Percentiles rank a stretch among this genome's conserved stretches.
Evolutionary conservation across 2,888 invertebrate species (phyloP).

Genomic region (Gasteruption jaculator): DNA sequence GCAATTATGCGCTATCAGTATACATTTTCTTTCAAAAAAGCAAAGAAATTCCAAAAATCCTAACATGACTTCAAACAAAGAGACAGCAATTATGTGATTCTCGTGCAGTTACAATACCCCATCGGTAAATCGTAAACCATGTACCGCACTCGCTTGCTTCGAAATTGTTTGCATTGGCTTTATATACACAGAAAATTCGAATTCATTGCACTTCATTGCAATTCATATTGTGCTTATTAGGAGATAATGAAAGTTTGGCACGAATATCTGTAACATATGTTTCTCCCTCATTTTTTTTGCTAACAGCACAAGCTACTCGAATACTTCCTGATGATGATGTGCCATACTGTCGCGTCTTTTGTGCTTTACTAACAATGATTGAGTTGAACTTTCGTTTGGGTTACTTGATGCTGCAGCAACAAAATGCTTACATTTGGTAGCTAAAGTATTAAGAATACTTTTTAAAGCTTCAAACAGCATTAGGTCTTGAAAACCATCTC

Average conservation of each 20-base stretch:
- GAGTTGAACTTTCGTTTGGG: constrained; percentile 14
- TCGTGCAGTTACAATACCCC: constrained; percentile 11
- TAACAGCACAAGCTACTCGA: neutral
- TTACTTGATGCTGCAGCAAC: constrained; percentile 13
- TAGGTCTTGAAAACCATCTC: constrained; percentile 6
- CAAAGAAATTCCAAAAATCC: constrained; percentile 11
- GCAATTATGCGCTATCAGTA: constrained; percentile 15
- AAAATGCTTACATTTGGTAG: constrained; percentile 3
- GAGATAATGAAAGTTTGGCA: constrained; percentile 6
- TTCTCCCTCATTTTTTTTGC: constrained; percentile 11
- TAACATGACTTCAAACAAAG: constrained; percentile 1
- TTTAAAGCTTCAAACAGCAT: constrained; percentile 5
- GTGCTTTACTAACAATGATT: constrained; percentile 14
- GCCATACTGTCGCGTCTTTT: constrained; percentile 14
- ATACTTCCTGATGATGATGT: constrained; percentile 13
- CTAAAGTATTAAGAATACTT: constrained; percentile 1
- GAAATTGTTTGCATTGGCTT: neutral
- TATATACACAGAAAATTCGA: constrained; percentile 3
- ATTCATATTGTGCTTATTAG: constrained; percentile 12
- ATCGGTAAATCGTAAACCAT: constrained; percentile 4
- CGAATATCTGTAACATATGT: constrained; percentile 6
- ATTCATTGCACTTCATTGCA: constrained; percentile 1
- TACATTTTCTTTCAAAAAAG: neutral
- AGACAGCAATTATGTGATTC: constrained; percentile 1
- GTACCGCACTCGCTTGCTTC: constrained; percentile 2